Evolutionary conservation across 2,797 vertebrate species (phyloP).

Genomic region (Tragelaphus eurycerus): DNA sequence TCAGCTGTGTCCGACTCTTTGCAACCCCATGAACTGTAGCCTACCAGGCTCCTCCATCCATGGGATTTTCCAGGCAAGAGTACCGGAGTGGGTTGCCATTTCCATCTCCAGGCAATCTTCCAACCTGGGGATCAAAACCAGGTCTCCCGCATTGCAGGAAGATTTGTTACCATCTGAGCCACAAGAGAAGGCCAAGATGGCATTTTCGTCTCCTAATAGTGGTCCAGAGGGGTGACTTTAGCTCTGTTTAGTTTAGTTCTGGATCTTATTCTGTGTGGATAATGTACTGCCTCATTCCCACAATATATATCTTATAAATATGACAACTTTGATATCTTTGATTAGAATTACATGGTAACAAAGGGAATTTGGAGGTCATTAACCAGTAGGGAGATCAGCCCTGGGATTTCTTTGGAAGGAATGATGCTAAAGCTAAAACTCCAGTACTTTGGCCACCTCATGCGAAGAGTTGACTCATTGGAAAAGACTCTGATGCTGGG

Average conservation of each 20-base stretch:
- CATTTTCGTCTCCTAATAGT: neutral
- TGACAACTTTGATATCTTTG: neutral
- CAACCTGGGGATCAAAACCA: neutral
- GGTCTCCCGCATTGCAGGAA: neutral
- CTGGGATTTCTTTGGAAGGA: too few species aligned
- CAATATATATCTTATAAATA: neutral
- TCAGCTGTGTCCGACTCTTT: neutral
- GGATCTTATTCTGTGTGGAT: neutral
- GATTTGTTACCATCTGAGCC: neutral
- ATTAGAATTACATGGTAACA: neutral
- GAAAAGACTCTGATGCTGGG: too few species aligned
- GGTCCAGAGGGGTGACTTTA: neutral
- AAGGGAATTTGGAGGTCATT: constrained; percentile 40
- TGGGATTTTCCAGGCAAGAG: neutral
- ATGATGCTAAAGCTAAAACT: too few species aligned
- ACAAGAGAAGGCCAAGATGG: neutral
- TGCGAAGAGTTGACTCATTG: too few species aligned
- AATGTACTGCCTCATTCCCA: neutral
- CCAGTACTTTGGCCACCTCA: too few species aligned
- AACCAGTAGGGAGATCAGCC: neutral
- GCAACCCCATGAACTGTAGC: neutral
- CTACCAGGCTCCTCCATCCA: neutral
- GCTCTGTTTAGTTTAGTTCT: constrained; percentile 39
- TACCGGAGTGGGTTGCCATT: neutral
- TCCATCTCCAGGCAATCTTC: neutral